These are phyloP conservation scores for Hydra vulgaris DNA, from an alignment of 30 jellyfish, hydroid and myxozoan genomes.

Conservation along the genomic window DNA sequence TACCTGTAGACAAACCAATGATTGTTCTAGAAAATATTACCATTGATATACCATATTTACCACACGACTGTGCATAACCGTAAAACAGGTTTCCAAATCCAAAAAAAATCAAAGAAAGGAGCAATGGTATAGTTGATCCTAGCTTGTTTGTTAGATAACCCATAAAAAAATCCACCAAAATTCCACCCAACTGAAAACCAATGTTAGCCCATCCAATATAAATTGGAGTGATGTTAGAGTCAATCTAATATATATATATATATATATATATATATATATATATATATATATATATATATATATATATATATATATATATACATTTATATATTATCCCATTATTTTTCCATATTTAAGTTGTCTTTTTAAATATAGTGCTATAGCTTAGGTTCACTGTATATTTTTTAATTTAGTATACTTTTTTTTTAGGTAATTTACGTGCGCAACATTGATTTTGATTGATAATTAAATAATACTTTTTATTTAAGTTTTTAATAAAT, in stretches of 20 bases:
- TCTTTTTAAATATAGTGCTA: too few relatives aligned
- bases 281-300: too few relatives aligned
- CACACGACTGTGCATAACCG: slow-evolving; percentile 56
- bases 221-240: slow-evolving; percentile 43
- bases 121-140: slow-evolving; percentile 47
- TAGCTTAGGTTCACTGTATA: too few relatives aligned
- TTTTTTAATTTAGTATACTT: too few relatives aligned
- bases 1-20: slow-evolving; percentile 69
- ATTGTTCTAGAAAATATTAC: slow-evolving; percentile 45
- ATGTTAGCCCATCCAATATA: slow-evolving; percentile 61
- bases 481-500: too few relatives aligned
- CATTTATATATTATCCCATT: too few relatives aligned
- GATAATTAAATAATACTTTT: too few relatives aligned
- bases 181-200: slow-evolving; percentile 50
- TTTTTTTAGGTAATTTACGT: too few relatives aligned
- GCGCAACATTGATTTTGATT: too few relatives aligned
- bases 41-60: slow-evolving; percentile 39
- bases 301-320: too few relatives aligned
- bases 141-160: slow-evolving; percentile 60
- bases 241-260: slow-evolving; percentile 26
- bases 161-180: slow-evolving; percentile 26
- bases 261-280: too few relatives aligned
- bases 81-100: slow-evolving; percentile 45
- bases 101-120: slow-evolving; percentile 29
- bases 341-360: too few relatives aligned